These are phyloP conservation scores for Pocillopora damicornis DNA, from an alignment of 64 coral and sea anemone species.

Conservation along the genomic window DNA sequence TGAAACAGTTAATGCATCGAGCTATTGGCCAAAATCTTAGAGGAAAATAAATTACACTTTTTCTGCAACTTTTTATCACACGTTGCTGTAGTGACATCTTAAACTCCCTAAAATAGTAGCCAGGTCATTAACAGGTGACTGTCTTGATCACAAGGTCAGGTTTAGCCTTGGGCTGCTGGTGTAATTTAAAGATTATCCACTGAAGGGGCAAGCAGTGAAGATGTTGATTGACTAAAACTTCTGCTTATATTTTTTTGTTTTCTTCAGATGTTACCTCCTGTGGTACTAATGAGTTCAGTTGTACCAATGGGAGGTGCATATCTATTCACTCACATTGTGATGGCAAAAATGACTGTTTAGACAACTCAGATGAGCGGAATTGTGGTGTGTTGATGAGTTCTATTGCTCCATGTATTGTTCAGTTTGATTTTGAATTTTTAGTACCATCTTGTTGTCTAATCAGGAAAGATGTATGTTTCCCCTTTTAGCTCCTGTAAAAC, in stretches of 20 bases:
- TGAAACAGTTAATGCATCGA: no score
- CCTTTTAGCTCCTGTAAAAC: background rate
- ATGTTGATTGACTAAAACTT: no score
- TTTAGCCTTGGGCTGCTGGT: no score
- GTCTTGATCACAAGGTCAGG: no score
- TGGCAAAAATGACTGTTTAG: constrained; percentile 73
- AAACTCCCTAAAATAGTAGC: no score
- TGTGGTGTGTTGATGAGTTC: constrained; percentile 55
- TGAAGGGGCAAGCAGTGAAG: no score
- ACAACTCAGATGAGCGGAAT: constrained; percentile 72
- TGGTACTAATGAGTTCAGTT: constrained; percentile 46
- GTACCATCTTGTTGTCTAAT: background rate
- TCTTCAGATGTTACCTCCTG: constrained; percentile 47
- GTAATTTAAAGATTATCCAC: no score
- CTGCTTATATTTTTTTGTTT: background rate
- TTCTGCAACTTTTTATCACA: no score
- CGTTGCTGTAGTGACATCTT: no score
- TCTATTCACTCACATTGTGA: constrained; percentile 28
- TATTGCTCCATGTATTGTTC: background rate
- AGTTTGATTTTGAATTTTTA: background rate
- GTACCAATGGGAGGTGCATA: constrained; percentile 70
- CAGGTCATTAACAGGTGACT: no score
- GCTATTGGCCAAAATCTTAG: no score
- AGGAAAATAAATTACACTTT: no score
- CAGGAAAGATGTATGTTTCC: background rate